phyloP scores from a whole-genome alignment of 2,888 invertebrate genomes.

The Dascillus cervinus region DNA sequence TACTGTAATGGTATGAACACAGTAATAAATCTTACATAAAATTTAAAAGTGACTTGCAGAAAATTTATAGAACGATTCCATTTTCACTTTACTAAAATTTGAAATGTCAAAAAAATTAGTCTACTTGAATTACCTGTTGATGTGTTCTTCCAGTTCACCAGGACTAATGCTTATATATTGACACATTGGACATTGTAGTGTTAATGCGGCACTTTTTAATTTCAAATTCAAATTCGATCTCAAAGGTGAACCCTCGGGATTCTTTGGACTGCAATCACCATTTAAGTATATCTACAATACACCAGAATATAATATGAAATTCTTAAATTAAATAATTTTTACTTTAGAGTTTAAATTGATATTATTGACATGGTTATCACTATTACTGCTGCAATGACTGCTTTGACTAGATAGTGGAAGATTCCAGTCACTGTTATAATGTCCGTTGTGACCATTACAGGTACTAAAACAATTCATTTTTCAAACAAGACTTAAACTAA shows the following conservation, averaged over 20 bases:
- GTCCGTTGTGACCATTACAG: constrained; percentile 24
- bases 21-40: no score
- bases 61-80: no score
- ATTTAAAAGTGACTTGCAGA: no score
- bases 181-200: constrained; percentile 65
- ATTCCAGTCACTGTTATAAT: constrained; percentile 12
- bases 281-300: constrained; percentile 37
- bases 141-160: constrained; percentile 69
- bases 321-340: constrained; percentile 8
- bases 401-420: constrained; percentile 12
- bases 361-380: constrained; percentile 36
- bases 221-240: constrained; percentile 64
- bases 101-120: background rate
- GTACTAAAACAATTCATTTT: constrained; percentile 26
- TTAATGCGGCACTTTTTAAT: constrained; percentile 53
- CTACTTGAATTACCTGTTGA: constrained; percentile 59
- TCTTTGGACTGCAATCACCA: constrained; percentile 36
- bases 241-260: constrained; percentile 62
- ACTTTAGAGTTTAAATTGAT: constrained; percentile 40
- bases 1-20: no score
- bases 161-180: constrained; percentile 68
- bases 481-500: constrained; percentile 3
- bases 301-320: constrained; percentile 1
- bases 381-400: constrained; percentile 14
- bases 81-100: background rate